Conservation (phyloP, 2,797 vertebrate genomes). For the Phylloscopus collybita region DNA sequence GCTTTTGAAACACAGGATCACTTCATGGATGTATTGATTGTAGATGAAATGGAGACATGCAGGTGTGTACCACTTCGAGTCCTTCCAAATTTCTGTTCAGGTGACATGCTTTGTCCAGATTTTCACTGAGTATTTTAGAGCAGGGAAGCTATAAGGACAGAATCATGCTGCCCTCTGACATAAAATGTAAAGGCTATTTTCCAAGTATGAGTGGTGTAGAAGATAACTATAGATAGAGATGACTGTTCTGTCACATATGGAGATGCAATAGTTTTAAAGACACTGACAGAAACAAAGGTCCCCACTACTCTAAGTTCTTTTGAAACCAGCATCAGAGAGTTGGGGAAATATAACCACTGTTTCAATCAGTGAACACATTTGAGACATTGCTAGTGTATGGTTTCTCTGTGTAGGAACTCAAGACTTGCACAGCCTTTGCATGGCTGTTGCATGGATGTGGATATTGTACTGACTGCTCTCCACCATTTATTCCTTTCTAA, state of each 20-base stretch:
- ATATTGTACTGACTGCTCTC: background rate
- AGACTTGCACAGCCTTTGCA: background rate
- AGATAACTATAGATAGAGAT: background rate
- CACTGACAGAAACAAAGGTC: background rate
- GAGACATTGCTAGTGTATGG: background rate
- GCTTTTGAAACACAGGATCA: background rate
- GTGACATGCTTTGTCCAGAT: background rate
- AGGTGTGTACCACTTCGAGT: background rate
- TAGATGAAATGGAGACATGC: rapidly evolving
- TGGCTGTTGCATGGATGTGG: too few relatives aligned
- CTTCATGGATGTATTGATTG: background rate
- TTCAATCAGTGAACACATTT: background rate
- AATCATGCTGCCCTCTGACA: background rate
- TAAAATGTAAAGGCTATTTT: background rate
- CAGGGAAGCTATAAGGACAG: background rate
- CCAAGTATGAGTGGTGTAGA: background rate
- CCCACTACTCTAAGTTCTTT: background rate
- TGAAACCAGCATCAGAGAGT: background rate
- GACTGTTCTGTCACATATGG: background rate
- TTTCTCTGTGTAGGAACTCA: background rate
- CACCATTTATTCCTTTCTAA: background rate
- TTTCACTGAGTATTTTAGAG: background rate
- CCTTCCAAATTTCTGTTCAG: background rate
- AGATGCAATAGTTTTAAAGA: background rate
- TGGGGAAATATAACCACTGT: background rate